Percentiles rank a stretch among this genome's conserved stretches.
phyloP scores from a whole-genome alignment of 2,797 vertebrate genomes.

The Nothura maculosa region DNA sequence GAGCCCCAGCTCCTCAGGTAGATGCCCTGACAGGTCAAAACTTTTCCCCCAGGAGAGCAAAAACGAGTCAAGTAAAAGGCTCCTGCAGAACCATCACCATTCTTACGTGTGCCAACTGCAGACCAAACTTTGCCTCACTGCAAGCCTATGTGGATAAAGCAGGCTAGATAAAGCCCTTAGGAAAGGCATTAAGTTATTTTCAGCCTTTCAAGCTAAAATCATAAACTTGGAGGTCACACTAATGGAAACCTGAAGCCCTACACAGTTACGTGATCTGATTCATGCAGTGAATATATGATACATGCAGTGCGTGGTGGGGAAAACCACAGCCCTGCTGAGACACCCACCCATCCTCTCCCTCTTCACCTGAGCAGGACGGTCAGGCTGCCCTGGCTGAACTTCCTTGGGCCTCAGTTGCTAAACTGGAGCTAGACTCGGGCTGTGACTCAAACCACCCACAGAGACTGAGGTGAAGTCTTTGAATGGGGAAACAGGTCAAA shows the following conservation, averaged over 20 bases:
- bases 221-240: not conserved
- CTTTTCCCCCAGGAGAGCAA: not conserved
- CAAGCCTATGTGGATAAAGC: not conserved
- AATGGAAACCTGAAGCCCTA: not conserved
- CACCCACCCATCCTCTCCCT: not conserved
- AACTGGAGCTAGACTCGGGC: not conserved
- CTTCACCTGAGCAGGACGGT: not conserved
- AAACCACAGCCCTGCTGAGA: not conserved
- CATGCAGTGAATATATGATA: too few relatives aligned
- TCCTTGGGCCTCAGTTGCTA: not conserved
- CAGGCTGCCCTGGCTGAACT: not conserved
- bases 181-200: not conserved
- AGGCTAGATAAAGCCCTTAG: not conserved
- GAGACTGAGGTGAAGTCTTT: not conserved
- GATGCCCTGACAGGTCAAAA: not conserved
- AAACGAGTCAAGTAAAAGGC: not conserved
- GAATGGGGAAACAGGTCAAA: not conserved
- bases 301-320: not conserved
- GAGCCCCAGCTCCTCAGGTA: not conserved
- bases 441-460: not conserved
- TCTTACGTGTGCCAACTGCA: not conserved
- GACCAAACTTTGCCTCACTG: not conserved
- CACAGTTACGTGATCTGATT: not conserved
- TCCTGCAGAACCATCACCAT: not conserved
- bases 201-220: not conserved